These are phyloP conservation scores for Cydia strobilella DNA, from an alignment of 1,140 invertebrate species.

Conservation along the genomic window DNA sequence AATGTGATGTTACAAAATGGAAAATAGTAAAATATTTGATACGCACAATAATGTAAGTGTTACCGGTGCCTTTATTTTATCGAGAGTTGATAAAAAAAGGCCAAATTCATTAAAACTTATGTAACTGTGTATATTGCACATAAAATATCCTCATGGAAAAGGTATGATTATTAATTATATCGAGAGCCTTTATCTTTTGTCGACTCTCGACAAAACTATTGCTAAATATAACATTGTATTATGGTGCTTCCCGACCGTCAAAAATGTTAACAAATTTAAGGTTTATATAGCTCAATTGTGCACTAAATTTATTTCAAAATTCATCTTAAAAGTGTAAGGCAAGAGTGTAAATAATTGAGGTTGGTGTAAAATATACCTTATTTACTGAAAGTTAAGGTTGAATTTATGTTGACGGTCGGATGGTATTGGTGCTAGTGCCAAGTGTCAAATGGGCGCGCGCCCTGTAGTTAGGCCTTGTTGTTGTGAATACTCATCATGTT, in stretches of 20 bases:
- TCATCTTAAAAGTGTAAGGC: not conserved
- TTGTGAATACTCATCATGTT: constrained; percentile 73
- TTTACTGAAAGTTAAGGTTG: not conserved
- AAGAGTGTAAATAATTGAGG: not conserved
- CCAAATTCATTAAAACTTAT: too few relatives aligned
- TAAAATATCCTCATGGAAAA: not conserved
- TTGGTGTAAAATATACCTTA: not conserved
- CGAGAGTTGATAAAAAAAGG: not conserved
- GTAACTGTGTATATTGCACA: too few relatives aligned
- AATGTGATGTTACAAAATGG: constrained; percentile 54
- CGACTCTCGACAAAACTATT: constrained; percentile 4
- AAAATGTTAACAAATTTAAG: not conserved
- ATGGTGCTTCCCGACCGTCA: not conserved
- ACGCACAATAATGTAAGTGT: constrained; percentile 52
- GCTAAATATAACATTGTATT: not conserved
- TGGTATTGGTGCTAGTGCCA: constrained; percentile 40
- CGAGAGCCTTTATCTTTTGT: not conserved
- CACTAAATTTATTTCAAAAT: not conserved
- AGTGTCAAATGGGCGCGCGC: constrained; percentile 27
- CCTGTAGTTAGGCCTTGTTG: constrained; percentile 65
- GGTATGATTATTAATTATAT: not conserved
- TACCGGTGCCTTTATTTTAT: not conserved
- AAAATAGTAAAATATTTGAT: constrained; percentile 69
- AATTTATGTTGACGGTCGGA: constrained; percentile 8
- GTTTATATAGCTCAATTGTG: constrained; percentile 1